A percentile compares a stretch with the other conserved stretches of the same genome.
Evolutionary conservation across 1,140 invertebrate species (phyloP).

Genomic region (Heterodera carotae): DNA sequence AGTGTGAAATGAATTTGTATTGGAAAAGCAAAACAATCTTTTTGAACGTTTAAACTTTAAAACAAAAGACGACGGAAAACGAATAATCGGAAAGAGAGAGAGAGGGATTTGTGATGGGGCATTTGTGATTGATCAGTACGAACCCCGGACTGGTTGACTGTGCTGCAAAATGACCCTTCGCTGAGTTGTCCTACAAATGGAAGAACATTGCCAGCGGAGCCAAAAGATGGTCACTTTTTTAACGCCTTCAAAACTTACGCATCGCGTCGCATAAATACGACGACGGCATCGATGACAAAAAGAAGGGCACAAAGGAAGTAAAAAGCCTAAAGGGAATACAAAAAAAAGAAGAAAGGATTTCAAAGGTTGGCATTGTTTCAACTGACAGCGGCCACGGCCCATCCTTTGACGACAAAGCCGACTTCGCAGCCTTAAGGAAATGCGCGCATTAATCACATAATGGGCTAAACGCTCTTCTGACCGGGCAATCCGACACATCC

Average conservation of each 20-base stretch:
- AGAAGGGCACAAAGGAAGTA: conserved; percentile 60
- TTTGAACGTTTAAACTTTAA: too few species aligned
- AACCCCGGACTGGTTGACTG: conserved; percentile 2
- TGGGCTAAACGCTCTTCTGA: conserved; percentile 26
- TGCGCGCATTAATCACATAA: neutral
- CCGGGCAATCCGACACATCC: conserved; percentile 63
- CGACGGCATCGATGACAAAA: conserved; percentile 52
- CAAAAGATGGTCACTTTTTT: too few species aligned
- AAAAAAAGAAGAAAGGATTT: neutral
- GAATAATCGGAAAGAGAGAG: neutral
- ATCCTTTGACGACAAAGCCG: conserved; percentile 53
- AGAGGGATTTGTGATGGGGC: neutral
- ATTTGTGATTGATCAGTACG: neutral
- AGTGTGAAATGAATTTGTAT: too few species aligned
- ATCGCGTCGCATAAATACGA: conserved; percentile 59
- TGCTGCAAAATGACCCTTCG: conserved; percentile 33
- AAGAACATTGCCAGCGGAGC: too few species aligned
- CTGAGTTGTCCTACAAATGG: conserved; percentile 24
- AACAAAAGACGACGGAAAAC: neutral
- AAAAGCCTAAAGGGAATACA: conserved; percentile 54
- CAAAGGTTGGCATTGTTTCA: neutral
- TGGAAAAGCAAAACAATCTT: too few species aligned
- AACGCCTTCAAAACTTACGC: conserved; percentile 57
- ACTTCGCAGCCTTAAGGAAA: conserved; percentile 17
- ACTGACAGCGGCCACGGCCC: conserved; percentile 62